phyloP scores from a whole-genome alignment of 2,888 invertebrate genomes.

The Crematogaster levior region DNA sequence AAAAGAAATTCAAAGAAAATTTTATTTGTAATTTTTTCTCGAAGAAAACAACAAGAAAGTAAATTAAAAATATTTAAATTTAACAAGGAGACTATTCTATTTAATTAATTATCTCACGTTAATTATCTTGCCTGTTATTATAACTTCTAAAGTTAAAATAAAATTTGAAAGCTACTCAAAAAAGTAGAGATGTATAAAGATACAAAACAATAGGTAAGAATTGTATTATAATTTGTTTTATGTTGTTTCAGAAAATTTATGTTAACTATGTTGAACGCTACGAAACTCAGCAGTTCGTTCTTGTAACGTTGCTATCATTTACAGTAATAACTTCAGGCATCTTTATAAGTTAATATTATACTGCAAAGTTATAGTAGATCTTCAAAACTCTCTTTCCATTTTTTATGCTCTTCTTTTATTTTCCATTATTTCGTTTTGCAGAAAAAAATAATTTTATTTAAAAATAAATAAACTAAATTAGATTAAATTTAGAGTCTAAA shows the following conservation, averaged over 20 bases:
- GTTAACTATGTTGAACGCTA: not conserved
- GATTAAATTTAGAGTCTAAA: not conserved
- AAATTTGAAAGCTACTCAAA: not conserved
- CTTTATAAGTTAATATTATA: constrained; percentile 9
- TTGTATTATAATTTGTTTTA: constrained; percentile 5
- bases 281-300: not conserved
- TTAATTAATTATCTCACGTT: constrained; percentile 8
- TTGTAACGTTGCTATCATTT: not conserved
- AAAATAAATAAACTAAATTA: not conserved
- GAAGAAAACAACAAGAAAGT: not conserved
- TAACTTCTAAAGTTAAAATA: constrained; percentile 13
- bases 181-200: not conserved
- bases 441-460: not conserved
- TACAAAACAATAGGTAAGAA: not conserved
- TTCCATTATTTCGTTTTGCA: no score
- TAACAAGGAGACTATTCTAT: not conserved
- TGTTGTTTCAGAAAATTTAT: not conserved
- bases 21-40: not conserved
- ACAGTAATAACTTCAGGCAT: not conserved
- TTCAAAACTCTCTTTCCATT: constrained; percentile 5
- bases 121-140: constrained; percentile 14
- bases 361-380: not conserved
- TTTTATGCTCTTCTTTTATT: no score
- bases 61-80: constrained; percentile 5
- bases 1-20: not conserved